A percentile compares a stretch with the other conserved stretches of the same genome.
phyloP scores from a whole-genome alignment of 1,140 invertebrate species.

The Euglossa dilemma region DNA sequence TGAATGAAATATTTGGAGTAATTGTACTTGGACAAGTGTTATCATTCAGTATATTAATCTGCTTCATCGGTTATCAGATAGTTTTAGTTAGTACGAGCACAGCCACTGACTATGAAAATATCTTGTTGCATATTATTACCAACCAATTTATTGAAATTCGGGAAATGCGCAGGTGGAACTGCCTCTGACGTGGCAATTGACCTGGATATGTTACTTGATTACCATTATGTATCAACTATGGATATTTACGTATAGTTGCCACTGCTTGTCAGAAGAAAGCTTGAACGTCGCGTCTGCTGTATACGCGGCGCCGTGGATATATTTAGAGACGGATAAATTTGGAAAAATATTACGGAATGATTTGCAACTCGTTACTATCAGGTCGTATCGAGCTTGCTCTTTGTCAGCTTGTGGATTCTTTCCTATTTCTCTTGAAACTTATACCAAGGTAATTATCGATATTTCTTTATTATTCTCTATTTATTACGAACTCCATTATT shows the following conservation, averaged over 20 bases:
- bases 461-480: no score
- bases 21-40: conserved; percentile 49
- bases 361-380: conserved; percentile 43
- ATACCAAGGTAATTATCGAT: conserved; percentile 59
- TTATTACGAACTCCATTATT: no score
- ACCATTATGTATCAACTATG: conserved; percentile 48
- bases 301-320: conserved; percentile 47
- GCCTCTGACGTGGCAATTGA: not conserved
- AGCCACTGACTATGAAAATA: no score
- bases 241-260: conserved; percentile 45
- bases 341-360: no score
- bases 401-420: conserved; percentile 56
- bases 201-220: conserved; percentile 26
- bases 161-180: not conserved
- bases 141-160: not conserved
- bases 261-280: conserved; percentile 51
- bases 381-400: conserved; percentile 33
- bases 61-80: conserved; percentile 58
- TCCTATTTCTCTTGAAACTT: conserved; percentile 57
- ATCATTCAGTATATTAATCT: conserved; percentile 57
- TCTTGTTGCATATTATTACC: no score
- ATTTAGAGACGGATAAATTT: conserved; percentile 15
- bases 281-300: conserved; percentile 26
- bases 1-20: conserved; percentile 49
- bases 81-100: conserved; percentile 60